Percentiles rank a stretch among this genome's conserved stretches.
Conservation (phyloP, 2,888 invertebrate species). For the Neoaliturus tenellus region DNA sequence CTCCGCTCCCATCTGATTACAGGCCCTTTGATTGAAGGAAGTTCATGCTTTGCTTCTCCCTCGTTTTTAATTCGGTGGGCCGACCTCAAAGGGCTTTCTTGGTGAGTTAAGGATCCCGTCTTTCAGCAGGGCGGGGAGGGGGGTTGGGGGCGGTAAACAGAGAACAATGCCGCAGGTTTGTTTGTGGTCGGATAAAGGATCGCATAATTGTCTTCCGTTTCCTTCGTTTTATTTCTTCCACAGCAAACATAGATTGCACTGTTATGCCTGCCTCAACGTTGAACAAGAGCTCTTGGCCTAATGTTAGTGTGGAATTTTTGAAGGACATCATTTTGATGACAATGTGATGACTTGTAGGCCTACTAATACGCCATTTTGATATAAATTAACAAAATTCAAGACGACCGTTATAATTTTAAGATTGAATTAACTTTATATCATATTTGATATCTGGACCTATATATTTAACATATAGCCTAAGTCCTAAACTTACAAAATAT, state of each 20-base stretch:
- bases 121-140: background rate
- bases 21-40: slow-evolving; percentile 46
- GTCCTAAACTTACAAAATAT: no score
- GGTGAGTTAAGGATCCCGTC: slow-evolving; percentile 26
- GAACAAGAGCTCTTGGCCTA: background rate
- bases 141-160: slow-evolving; percentile 11
- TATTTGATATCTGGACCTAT: no score
- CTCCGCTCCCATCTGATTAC: slow-evolving; percentile 30
- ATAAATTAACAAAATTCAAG: no score
- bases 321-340: no score
- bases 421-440: no score
- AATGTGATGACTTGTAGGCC: no score
- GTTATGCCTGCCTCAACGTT: background rate
- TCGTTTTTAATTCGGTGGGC: slow-evolving; percentile 18
- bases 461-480: no score
- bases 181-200: slow-evolving; percentile 40
- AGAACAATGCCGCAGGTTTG: slow-evolving; percentile 24
- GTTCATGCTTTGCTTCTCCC: background rate
- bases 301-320: background rate
- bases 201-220: slow-evolving; percentile 26
- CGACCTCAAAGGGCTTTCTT: slow-evolving; percentile 27
- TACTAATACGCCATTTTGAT: no score
- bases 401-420: no score
- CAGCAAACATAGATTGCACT: background rate
- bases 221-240: slow-evolving; percentile 17